Percentiles rank a stretch among this genome's conserved stretches.
Conservation (phyloP, 2,888 invertebrate species). For the Mycogona germanica region DNA sequence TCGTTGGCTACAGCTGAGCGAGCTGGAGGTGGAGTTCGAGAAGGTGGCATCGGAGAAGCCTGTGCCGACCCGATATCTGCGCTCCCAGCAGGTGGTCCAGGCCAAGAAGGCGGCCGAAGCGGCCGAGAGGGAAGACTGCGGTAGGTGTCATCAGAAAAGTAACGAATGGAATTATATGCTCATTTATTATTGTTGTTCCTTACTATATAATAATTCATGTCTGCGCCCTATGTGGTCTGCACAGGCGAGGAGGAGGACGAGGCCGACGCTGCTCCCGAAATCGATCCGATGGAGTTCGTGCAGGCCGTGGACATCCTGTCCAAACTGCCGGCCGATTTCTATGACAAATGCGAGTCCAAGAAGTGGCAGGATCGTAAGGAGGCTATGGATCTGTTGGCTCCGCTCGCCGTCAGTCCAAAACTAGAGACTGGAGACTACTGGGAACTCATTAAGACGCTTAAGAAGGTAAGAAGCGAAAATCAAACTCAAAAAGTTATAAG, state of each 20-base stretch:
- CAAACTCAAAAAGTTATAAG: not conserved
- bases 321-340: conserved; percentile 89
- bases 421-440: conserved; percentile 87
- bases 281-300: conserved; percentile 82
- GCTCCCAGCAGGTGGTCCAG: conserved; percentile 60
- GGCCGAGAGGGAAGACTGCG: conserved; percentile 40
- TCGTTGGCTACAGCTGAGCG: conserved; percentile 54
- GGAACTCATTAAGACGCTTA: conserved; percentile 70
- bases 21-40: conserved; percentile 76
- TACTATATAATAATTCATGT: too few species aligned
- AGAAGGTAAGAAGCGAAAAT: conserved; percentile 54
- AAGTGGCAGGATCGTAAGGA: conserved; percentile 97
- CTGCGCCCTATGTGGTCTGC: too few species aligned
- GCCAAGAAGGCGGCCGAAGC: conserved; percentile 9
- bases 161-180: not conserved
- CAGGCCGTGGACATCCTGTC: conserved; percentile 88
- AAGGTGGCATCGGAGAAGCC: conserved; percentile 52
- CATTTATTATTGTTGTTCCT: too few species aligned
- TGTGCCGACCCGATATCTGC: conserved; percentile 56
- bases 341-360: conserved; percentile 83
- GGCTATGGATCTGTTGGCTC: conserved; percentile 68
- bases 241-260: conserved; percentile 40
- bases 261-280: conserved; percentile 41
- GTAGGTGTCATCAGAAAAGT: conserved; percentile 7
- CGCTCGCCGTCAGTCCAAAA: conserved; percentile 59